Percentiles rank a stretch among this genome's conserved stretches.
phyloP scores from a whole-genome alignment of 2,113 vertebrate species.

The Sigmodon hispidus region DNA sequence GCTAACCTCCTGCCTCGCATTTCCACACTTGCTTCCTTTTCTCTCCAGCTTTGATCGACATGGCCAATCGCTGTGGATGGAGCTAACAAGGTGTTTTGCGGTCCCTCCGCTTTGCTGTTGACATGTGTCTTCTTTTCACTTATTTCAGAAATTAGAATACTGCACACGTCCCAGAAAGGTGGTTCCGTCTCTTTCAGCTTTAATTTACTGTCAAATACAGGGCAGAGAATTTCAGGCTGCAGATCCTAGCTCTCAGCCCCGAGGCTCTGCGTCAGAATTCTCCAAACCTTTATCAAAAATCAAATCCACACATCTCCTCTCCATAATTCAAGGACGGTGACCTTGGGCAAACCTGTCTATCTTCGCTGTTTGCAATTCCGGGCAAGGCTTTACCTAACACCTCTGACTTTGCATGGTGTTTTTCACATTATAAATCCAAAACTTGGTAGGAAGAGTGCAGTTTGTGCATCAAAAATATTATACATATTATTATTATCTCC shows the following conservation, averaged over 20 bases:
- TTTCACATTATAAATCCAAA: neutral
- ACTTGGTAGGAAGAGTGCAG: neutral
- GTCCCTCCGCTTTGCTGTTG: neutral
- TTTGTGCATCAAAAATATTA: neutral
- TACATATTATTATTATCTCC: neutral
- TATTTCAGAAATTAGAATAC: neutral
- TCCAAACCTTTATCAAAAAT: neutral
- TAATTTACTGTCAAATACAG: neutral
- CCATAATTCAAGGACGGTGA: neutral
- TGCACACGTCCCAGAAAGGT: neutral
- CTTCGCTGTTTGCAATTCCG: neutral
- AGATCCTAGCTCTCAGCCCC: neutral
- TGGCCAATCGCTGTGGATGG: neutral
- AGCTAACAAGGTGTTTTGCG: neutral
- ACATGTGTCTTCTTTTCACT: neutral
- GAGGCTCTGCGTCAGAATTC: neutral
- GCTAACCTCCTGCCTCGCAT: neutral
- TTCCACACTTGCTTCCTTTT: neutral
- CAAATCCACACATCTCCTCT: slow-evolving; percentile 1
- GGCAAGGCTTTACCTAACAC: neutral
- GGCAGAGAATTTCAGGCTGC: neutral
- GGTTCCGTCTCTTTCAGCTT: neutral
- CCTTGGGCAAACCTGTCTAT: neutral
- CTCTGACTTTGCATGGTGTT: neutral
- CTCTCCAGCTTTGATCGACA: neutral